Base-by-base conservation (phyloP, 2,888 invertebrate genomes). In the Lithophane semibrunnea region DNA sequence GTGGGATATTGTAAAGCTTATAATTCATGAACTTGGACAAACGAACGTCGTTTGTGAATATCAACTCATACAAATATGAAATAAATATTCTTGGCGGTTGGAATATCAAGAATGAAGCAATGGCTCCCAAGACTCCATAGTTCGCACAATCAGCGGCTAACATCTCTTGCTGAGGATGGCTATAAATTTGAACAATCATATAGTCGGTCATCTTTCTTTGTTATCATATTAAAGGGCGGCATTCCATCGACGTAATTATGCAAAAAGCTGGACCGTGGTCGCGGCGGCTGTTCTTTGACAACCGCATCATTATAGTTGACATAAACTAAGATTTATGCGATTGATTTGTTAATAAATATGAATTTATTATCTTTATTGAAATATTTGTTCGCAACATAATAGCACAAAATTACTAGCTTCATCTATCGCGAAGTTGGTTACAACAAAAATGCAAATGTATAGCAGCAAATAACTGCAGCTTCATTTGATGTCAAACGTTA, bases 241-340 rank as follows among this genome's bases (percentile, higher is more conserved):
- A 96, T 96, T 96, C 96, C 95, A 92, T 92, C 91, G 92, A 89
- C 91, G 91, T 96, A 95, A 96, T 96, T 96, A 96, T 96, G 96
- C 96, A 96, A 96, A 96, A 96, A 96, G 94, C 95, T 94, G 95
- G 95, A 94, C 96, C 90, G 87, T 93, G 95, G 94, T 86, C 94
- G 94, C 91, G 92, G 94, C 96, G 96, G 96, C 92, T 91, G 91
- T 89, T 91, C 96, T 96, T 96, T 96, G 96, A 94, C 94, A 93
- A 92, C 91, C 93, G 93, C 94, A 94, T 95, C 96, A 94, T 96
- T 96, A 96, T 95, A 94, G 91, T 94, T 95, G 95, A 95, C 96
- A 94, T 94, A 93, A 95, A 94, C 93, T 93, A 93, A 94, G 95
- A 96, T 95, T 95, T 95, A 95, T 95, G 89, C 92, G 92, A 93